Evolutionary conservation across 1,140 invertebrate genomes (phyloP).

Genomic region (Muscidifurax raptorellus): DNA sequence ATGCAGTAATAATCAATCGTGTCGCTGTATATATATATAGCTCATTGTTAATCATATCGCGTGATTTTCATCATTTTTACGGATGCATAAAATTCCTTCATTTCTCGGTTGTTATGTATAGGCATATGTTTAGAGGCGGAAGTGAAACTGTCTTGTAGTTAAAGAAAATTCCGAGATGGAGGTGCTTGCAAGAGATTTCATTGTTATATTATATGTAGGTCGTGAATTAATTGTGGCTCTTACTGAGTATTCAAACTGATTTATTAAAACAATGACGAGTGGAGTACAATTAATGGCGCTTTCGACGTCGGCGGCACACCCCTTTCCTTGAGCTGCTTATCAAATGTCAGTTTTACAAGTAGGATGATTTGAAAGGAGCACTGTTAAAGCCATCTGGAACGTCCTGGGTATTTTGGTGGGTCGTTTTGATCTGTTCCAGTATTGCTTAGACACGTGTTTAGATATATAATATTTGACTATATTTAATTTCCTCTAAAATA

Average conservation of each 20-base stretch:
- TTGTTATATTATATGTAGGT: not conserved
- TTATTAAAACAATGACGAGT: not conserved
- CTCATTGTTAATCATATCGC: slow-evolving; percentile 2
- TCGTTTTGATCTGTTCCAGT: too few relatives aligned
- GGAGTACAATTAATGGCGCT: too few relatives aligned
- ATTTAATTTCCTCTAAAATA: too few relatives aligned
- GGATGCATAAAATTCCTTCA: too few relatives aligned
- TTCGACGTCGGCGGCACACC: not conserved
- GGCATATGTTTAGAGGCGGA: too few relatives aligned
- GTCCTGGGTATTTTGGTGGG: too few relatives aligned
- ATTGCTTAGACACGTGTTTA: too few relatives aligned
- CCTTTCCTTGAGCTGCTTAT: not conserved
- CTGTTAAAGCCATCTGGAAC: not conserved
- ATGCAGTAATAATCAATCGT: slow-evolving; percentile 35
- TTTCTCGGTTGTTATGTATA: too few relatives aligned
- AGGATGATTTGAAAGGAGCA: not conserved
- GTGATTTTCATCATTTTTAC: too few relatives aligned
- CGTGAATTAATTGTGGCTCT: not conserved
- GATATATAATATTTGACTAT: too few relatives aligned
- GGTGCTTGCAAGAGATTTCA: not conserved
- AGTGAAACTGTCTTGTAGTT: too few relatives aligned
- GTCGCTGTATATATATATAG: not conserved
- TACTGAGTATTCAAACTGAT: not conserved
- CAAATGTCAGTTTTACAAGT: not conserved
- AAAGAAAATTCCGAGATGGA: too few relatives aligned